These are phyloP conservation scores for Patiria pectinifera DNA, from an alignment of 53 echinoderm and acorn worm species.

Conservation along the genomic window DNA sequence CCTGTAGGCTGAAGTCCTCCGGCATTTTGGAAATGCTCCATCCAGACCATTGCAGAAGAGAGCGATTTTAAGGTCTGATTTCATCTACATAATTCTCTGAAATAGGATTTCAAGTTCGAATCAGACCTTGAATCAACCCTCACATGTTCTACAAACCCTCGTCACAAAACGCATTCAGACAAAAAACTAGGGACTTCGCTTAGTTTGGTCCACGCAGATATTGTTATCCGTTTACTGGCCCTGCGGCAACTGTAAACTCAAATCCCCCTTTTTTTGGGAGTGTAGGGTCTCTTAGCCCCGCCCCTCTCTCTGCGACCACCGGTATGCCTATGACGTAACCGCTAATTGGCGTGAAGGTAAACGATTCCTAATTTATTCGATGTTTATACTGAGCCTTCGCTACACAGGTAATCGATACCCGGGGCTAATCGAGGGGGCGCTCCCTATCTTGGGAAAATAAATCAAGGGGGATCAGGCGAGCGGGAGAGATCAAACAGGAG, in stretches of 20 bases:
- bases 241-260: not conserved
- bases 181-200: too few species aligned
- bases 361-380: slow-evolving; percentile 42
- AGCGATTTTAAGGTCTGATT: too few species aligned
- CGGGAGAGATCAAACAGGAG: not conserved
- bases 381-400: slow-evolving; percentile 31
- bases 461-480: not conserved
- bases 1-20: too few species aligned
- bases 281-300: not conserved
- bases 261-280: not conserved
- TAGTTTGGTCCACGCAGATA: too few species aligned
- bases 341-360: slow-evolving; percentile 54
- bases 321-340: slow-evolving; percentile 21
- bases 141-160: too few species aligned
- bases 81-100: too few species aligned
- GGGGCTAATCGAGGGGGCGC: slow-evolving; percentile 34
- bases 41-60: too few species aligned
- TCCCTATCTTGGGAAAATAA: slow-evolving; percentile 53
- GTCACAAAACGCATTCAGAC: too few species aligned
- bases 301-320: not conserved
- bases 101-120: too few species aligned
- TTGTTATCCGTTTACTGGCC: too few species aligned
- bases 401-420: slow-evolving; percentile 39
- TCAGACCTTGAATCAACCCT: too few species aligned
- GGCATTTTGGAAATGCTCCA: too few species aligned